Percentiles rank a stretch among this genome's conserved stretches.
phyloP scores from a whole-genome alignment of 2,797 vertebrate genomes.

The Miichthys miiuy region DNA sequence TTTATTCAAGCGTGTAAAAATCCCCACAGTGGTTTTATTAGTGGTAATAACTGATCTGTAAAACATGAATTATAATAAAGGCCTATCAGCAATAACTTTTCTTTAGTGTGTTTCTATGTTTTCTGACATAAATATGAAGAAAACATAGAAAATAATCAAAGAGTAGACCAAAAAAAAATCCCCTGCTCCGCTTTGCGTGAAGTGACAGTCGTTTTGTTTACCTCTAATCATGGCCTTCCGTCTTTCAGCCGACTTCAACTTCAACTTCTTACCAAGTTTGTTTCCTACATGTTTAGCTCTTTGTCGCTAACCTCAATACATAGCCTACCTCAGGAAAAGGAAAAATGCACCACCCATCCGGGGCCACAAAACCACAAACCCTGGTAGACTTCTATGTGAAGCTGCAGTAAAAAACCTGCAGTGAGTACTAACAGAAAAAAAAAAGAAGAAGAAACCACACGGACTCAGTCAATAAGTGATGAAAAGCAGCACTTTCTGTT shows the following conservation, averaged over 20 bases:
- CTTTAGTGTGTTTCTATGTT: neutral
- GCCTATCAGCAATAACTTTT: neutral
- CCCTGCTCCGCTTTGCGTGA: neutral
- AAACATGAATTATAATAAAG: neutral
- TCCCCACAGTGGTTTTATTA: neutral
- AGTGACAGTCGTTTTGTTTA: slow-evolving; percentile 43
- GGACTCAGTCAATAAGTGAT: slow-evolving; percentile 54
- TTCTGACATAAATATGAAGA: neutral
- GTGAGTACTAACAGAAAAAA: slow-evolving; percentile 47
- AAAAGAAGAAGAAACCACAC: slow-evolving; percentile 57
- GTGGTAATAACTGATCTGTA: neutral
- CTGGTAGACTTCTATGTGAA: slow-evolving; percentile 25
- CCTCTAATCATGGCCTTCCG: slow-evolving; percentile 24
- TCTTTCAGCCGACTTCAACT: slow-evolving; percentile 1
- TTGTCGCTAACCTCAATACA: slow-evolving; percentile 64
- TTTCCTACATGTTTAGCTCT: slow-evolving; percentile 60
- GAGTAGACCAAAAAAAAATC: neutral
- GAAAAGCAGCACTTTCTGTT: slow-evolving; percentile 56
- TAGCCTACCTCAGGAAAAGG: slow-evolving; percentile 73
- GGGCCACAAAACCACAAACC: slow-evolving; percentile 80
- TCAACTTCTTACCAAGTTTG: slow-evolving; percentile 5
- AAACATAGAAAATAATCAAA: neutral
- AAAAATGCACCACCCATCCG: slow-evolving; percentile 80
- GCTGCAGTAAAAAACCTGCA: slow-evolving; percentile 30
- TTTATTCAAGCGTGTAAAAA: neutral